Evolutionary conservation across 2,888 invertebrate species (phyloP).

Genomic region (Halocaridina rubra): DNA sequence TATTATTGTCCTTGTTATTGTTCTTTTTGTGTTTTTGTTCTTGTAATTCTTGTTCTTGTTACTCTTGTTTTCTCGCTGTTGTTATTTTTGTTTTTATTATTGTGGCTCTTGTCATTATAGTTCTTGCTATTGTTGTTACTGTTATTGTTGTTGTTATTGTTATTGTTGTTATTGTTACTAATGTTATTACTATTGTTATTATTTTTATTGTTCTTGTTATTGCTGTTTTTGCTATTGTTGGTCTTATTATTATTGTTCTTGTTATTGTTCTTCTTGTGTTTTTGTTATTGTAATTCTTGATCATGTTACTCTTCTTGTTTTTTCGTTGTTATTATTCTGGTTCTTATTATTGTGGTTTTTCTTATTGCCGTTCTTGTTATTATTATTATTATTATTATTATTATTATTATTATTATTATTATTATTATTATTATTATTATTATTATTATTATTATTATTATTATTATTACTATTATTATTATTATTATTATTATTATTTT

Average conservation of each 20-base stretch:
- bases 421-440: neutral
- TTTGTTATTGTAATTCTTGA: neutral
- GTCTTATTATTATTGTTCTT: neutral
- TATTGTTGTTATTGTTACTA: too few relatives aligned
- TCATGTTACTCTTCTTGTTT: neutral
- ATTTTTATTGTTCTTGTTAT: too few relatives aligned
- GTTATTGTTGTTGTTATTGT: too few relatives aligned
- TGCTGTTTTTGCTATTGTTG: too few relatives aligned
- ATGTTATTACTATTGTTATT: too few relatives aligned
- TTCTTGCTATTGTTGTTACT: too few relatives aligned
- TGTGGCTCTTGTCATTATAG: too few relatives aligned
- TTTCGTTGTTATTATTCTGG: neutral
- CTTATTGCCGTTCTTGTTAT: neutral
- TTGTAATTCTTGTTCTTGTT: too few relatives aligned
- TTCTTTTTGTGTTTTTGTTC: too few relatives aligned
- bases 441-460: slow-evolving; percentile 24
- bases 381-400: neutral
- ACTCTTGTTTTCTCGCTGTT: too few relatives aligned
- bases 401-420: neutral
- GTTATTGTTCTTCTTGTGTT: neutral
- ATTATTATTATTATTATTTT: neutral
- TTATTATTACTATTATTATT: slow-evolving; percentile 10
- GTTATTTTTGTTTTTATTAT: too few relatives aligned
- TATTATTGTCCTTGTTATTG: too few relatives aligned
- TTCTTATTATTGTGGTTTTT: neutral